Evolutionary conservation across 2,113 vertebrate species (phyloP).

Genomic region (Chaenocephalus aceratus): DNA sequence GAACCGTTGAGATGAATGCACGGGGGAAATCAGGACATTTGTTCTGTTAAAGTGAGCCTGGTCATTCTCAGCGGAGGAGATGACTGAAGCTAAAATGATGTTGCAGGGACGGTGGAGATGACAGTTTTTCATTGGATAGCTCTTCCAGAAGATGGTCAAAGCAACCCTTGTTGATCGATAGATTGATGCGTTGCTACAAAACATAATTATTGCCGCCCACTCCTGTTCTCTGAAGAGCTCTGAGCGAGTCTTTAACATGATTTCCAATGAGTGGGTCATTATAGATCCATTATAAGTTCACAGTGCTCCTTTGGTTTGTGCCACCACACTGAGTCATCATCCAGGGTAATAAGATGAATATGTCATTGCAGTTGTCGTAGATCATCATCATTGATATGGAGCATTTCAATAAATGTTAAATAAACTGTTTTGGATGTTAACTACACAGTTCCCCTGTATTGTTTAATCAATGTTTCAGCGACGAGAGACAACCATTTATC

Average conservation of each 20-base stretch:
- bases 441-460: background rate
- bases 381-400: background rate
- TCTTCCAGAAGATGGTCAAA: background rate
- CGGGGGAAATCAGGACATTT: constrained; percentile 33
- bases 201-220: constrained; percentile 21
- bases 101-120: background rate
- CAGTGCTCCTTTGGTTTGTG: background rate
- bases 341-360: background rate
- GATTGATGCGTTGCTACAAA: constrained; percentile 23
- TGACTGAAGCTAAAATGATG: background rate
- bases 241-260: constrained; percentile 21
- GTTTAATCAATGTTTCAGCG: background rate
- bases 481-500: background rate
- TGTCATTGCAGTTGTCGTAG: background rate
- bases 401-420: background rate
- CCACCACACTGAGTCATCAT: constrained; percentile 19
- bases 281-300: constrained; percentile 50
- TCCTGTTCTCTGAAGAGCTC: constrained; percentile 26
- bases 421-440: background rate
- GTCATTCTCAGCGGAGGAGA: constrained; percentile 22
- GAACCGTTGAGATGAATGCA: constrained; percentile 6
- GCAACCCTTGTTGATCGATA: constrained; percentile 6
- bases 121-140: constrained; percentile 10
- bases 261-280: constrained; percentile 41
- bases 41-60: background rate